Evolutionary conservation across 2,113 vertebrate species (phyloP), one percentile per base, ranked within the genome.

Genomic region (Sarotherodon lohbergeri): DNA sequence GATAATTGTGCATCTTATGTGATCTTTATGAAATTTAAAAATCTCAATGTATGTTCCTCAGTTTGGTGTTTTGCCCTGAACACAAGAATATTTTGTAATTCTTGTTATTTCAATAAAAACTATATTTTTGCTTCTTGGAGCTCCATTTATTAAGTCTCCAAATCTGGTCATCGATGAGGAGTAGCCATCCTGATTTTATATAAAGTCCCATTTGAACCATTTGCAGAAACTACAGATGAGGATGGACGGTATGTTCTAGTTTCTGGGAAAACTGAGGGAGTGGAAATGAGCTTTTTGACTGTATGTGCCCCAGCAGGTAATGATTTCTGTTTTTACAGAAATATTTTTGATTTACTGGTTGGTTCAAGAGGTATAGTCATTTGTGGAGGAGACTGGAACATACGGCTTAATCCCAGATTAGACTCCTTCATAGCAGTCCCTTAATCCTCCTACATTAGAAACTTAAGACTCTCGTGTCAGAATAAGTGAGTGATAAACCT

Each of bases 221-320:
- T 4, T 63, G 5, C 59, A 63, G 59, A 63, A 63, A n/a, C 59
- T 63, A 19, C 5, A 32, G 27, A 5, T 32, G 57, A 63, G 29
- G 29, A 36, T 55, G 54, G 52, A 22, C 2, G 29, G 2, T 34
- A 2, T 34, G 16, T 7, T 63, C 16, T 63, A 0, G 59, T 11
- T 19, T 63, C 9, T 19, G 32, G 32, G 59, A 1, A 63, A 63
- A 36, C 14, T 4, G 29, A 34, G 24, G 56, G 24, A 17, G 59
- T 1, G 17, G 32, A 63, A 63, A 63, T 11, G 0, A 63, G 0
- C 17, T 63, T 12, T 1, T 63, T 63, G 0, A 0, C 29, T 63
- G 29, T 3, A 34, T 63, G 29, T 1, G 9, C 16, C 9, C 34
- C 59, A 63, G 29, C 59, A 63, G 9, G 59, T 6, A 63, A 7